phyloP scores from a whole-genome alignment of 2,113 vertebrate genomes.

The Sprattus sprattus region DNA sequence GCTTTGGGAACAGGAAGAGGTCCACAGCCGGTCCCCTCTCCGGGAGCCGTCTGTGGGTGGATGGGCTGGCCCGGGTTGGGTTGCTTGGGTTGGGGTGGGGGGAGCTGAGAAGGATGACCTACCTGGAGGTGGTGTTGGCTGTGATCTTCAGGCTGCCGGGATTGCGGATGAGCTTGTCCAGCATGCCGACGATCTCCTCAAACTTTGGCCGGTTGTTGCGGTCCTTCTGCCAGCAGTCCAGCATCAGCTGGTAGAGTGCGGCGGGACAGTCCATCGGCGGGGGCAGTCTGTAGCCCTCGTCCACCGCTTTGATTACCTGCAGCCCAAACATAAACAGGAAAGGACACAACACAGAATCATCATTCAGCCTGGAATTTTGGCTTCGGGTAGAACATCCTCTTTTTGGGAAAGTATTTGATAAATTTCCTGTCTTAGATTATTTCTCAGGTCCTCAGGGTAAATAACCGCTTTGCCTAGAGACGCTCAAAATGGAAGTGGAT shows the following conservation, averaged over 20 bases:
- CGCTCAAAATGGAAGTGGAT: neutral
- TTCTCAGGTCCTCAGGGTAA: slow-evolving; percentile 9
- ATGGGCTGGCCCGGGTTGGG: neutral
- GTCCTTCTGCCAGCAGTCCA: slow-evolving; percentile 99
- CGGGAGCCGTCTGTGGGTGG: slow-evolving; percentile 10
- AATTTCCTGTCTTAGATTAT: slow-evolving; percentile 22
- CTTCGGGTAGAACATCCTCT: neutral
- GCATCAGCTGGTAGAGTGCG: slow-evolving; percentile 95
- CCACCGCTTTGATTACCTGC: slow-evolving; percentile 97
- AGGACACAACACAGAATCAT: neutral
- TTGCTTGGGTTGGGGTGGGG: neutral
- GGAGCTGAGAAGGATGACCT: slow-evolving; percentile 27
- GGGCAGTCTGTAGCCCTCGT: slow-evolving; percentile 94
- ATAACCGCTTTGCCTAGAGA: neutral
- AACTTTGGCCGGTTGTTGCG: slow-evolving; percentile 97
- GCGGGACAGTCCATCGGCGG: slow-evolving; percentile 99
- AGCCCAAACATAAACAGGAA: slow-evolving; percentile 2
- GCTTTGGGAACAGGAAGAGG: slow-evolving; percentile 22
- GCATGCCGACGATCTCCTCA: slow-evolving; percentile 97
- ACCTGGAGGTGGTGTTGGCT: slow-evolving; percentile 92
- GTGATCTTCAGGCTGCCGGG: slow-evolving; percentile 94
- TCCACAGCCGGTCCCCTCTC: neutral
- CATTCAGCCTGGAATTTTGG: neutral
- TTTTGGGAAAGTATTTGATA: slow-evolving; percentile 21
- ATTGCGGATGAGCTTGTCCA: slow-evolving; percentile 98